Base-by-base conservation (phyloP, 2,797 vertebrate genomes). In the Cephalopachus bancanus region DNA sequence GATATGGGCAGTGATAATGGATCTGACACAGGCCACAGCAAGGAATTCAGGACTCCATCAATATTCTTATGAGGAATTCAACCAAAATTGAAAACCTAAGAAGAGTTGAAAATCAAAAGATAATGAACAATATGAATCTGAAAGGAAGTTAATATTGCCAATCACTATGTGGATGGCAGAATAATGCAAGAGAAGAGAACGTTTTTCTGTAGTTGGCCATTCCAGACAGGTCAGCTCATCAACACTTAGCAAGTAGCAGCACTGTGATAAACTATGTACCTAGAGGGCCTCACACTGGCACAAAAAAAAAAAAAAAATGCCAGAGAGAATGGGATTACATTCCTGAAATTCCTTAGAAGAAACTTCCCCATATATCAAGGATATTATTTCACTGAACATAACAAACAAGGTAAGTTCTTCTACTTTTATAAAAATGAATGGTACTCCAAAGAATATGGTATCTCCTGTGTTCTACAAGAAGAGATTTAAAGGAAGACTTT, bases 41-140 rank as follows among this genome's bases (percentile, higher is more conserved):
- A 95, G 51, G 71, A 94, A 94, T 96, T 91, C 71, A 93, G 60
- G 59, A 57, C 9, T 86, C 91, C 26, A 94, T 93, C 85, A 60
- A 90, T 76, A 97, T 86, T 67, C 92, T 80, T 93, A 93, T 91
- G 62, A 97, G 71, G 87, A 98, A 92, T 97, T 97, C 55, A 72
- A 24, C 55, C 69, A 67, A 95, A 93, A 90, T 0, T 92, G 87
- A 97, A 96, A 95, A 90, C 57, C 87, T 96, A 33, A 79, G 94
- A 67, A 89, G 59, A 67, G 0, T 71, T 84, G 69, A 86, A 97
- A 96, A 91, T 89, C 55, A 88, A 69, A 87, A 94, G 60, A 93
- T 96, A 83, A 94, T 94, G 91, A 96, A 96, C 96, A 93, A 62
- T 24, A 20, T 4, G 1, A 92, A 93, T 26, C 28, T 75, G 3